Evolutionary conservation across 2,113 vertebrate species (phyloP).

Genomic region (Corythornis cristatus): DNA sequence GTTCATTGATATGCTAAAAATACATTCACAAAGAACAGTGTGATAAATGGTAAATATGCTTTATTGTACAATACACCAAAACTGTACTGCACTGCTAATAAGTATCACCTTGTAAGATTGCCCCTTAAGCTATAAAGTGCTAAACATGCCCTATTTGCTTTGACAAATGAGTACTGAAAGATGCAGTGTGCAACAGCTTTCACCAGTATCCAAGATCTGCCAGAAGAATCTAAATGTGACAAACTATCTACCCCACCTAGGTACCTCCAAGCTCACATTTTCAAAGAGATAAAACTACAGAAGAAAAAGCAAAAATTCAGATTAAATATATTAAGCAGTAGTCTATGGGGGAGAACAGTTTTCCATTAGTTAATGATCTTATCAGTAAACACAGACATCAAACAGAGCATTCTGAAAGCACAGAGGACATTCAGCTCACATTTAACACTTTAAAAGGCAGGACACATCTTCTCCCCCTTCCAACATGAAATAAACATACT

Average conservation of each 20-base stretch:
- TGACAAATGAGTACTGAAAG: not conserved
- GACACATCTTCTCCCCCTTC: not conserved
- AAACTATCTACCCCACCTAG: not conserved
- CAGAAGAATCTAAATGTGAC: not conserved
- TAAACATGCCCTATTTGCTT: not conserved
- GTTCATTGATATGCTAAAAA: conserved; percentile 94
- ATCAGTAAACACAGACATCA: not conserved
- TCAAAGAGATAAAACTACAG: not conserved
- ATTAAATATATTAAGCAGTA: not conserved
- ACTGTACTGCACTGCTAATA: not conserved
- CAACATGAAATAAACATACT: not conserved
- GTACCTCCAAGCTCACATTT: not conserved
- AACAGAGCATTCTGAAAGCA: not conserved
- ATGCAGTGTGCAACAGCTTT: not conserved
- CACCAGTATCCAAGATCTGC: not conserved
- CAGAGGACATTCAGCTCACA: not conserved
- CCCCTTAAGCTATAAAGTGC: not conserved
- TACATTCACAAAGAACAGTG: conserved; percentile 45
- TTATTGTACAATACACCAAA: not conserved
- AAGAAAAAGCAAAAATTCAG: not conserved
- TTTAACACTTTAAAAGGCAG: not conserved
- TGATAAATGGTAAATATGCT: not conserved
- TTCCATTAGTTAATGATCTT: not conserved
- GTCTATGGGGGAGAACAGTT: not conserved
- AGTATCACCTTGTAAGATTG: not conserved